phyloP scores from a whole-genome alignment of 2,888 invertebrate species.

The Campoplex nolae region DNA sequence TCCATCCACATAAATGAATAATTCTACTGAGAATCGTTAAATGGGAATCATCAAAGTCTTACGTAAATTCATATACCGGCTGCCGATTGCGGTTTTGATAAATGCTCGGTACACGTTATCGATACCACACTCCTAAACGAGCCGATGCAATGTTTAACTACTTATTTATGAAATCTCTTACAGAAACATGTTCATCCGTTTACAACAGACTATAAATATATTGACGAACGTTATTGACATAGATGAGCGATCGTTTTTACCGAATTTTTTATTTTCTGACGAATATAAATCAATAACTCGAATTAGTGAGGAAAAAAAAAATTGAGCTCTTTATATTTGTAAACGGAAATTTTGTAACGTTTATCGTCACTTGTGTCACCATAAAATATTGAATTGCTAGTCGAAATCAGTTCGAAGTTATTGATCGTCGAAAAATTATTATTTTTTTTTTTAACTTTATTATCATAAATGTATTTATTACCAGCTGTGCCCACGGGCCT shows the following conservation, averaged over 20 bases:
- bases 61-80: neutral
- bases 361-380: neutral
- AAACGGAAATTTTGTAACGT: neutral
- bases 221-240: neutral
- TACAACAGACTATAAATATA: neutral
- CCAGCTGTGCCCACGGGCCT: no score
- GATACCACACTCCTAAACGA: neutral
- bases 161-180: neutral
- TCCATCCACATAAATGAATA: neutral
- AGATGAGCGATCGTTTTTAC: neutral
- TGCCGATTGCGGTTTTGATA: neutral
- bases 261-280: neutral
- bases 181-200: neutral
- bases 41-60: neutral
- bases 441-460: neutral
- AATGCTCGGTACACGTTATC: slow-evolving; percentile 1
- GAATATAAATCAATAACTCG: neutral
- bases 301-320: neutral
- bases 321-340: neutral
- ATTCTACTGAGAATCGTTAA: neutral
- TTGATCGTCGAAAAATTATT: neutral
- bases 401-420: neutral
- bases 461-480: neutral
- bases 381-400: neutral
- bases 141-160: neutral